Base-by-base conservation (phyloP, 1,140 invertebrate genomes). In the Pseudomyrmex flavicornis region DNA sequence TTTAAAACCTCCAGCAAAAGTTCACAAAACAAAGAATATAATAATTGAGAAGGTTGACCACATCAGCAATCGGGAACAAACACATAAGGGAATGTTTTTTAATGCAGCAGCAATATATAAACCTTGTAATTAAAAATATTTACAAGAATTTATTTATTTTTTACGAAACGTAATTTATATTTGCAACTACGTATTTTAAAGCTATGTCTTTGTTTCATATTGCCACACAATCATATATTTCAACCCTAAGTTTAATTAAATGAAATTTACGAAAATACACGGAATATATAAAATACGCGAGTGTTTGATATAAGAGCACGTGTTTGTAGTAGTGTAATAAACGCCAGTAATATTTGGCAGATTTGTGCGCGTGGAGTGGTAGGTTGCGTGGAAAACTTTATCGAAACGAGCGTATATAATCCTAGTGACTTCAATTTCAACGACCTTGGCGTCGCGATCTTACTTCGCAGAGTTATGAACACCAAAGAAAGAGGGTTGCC, bases 381-480 rank as follows among this genome's bases (percentile, higher is more conserved):
- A 13, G 68, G 9, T 17, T 52, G 44, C 65, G 8, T 20, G 12
- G 59, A 65, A 76, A 76, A 17, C 12, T 44, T 12, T n/a, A 70
- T 70, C 35, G 66, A 72, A 17, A 15, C 44, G n/a, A 72, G 72
- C 26, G 26, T 56, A 4, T 59, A 61, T 72, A 80, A 72, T 61
- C 54, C 44, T 72, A 72, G 72, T 66, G n/a, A 44, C 54, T 50
- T 80, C 66, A 80, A 80, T 80, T 80, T 72, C 54, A 35, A 70
- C 54, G 20, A 80, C n/a, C n/a, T 44, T 70, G 22, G 66, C 44
- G 59, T 72, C 56, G n/a, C 66, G 54, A 46, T 66, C n/a, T 85
- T 85, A 69, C 54, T 50, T 58, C 48, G 17, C 13, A 35, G 22
- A 44, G 48, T n/a, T n/a, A 54, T 72, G 65, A 35, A 70, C 17